phyloP scores from a whole-genome alignment of 2,888 invertebrate species.

The Agrotis ipsilon region DNA sequence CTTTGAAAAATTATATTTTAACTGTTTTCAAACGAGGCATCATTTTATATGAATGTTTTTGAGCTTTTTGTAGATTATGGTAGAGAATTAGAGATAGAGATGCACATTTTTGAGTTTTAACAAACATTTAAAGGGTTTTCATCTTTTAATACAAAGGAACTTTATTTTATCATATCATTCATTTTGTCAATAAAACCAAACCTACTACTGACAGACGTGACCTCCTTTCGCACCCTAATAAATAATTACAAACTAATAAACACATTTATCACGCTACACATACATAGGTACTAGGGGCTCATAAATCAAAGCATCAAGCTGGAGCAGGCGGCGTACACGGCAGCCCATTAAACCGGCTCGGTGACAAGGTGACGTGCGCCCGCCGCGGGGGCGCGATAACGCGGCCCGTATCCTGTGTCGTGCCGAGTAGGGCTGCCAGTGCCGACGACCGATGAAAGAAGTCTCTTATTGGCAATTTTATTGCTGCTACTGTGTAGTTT shows the following conservation, averaged over 20 bases:
- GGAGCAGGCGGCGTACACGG: slow-evolving; percentile 76
- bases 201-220: slow-evolving; percentile 9
- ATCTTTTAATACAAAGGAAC: background rate
- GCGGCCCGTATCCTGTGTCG: slow-evolving; percentile 84
- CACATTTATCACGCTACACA: slow-evolving; percentile 63
- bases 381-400: slow-evolving; percentile 85
- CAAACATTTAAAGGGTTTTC: background rate
- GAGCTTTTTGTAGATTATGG: slow-evolving; percentile 1
- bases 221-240: slow-evolving; percentile 40
- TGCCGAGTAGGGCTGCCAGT: slow-evolving; percentile 64
- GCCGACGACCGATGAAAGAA: slow-evolving; percentile 29
- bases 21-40: slow-evolving; percentile 52
- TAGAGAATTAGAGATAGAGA: background rate
- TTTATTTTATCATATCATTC: background rate
- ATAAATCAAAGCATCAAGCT: slow-evolving; percentile 83
- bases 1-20: slow-evolving; percentile 65
- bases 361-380: slow-evolving; percentile 89
- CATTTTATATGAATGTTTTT: slow-evolving; percentile 27
- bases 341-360: slow-evolving; percentile 89
- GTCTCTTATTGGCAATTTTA: slow-evolving; percentile 49
- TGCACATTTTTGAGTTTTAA: background rate
- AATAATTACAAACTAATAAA: slow-evolving; percentile 65
- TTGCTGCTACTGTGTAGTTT: slow-evolving; percentile 23
- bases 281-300: slow-evolving; percentile 59
- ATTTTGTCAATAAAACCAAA: background rate